Conservation (phyloP, 2,797 vertebrate species). For the Acrossocheilus fasciatus region DNA sequence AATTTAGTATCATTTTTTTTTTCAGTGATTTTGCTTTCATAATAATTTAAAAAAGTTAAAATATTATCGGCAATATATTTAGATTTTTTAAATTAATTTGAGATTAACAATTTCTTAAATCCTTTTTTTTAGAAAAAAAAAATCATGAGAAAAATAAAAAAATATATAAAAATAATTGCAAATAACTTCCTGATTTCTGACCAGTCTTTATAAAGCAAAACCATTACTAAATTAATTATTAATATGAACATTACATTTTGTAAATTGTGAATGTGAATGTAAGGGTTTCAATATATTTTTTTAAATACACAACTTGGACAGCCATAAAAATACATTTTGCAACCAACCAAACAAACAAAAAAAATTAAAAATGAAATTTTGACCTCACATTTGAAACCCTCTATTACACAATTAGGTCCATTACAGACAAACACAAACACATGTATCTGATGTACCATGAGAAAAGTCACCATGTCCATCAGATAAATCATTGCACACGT, state of each 20-base stretch:
- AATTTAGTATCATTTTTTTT: no score
- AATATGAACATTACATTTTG: neutral
- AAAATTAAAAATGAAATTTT: neutral
- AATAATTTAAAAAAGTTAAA: neutral
- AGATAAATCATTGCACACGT: neutral
- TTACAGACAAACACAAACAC: neutral
- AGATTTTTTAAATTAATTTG: neutral
- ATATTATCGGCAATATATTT: neutral
- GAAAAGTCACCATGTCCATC: neutral
- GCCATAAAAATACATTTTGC: neutral
- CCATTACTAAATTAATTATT: neutral
- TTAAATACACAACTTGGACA: neutral
- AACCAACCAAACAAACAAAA: neutral
- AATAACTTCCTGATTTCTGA: neutral
- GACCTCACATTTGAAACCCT: neutral
- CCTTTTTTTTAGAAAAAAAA: neutral
- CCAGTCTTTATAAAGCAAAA: neutral
- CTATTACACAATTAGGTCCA: neutral
- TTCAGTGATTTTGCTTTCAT: neutral
- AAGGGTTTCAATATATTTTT: neutral
- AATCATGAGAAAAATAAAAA: neutral
- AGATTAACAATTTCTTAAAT: neutral
- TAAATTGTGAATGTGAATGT: neutral
- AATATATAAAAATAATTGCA: neutral
- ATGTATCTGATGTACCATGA: neutral